Percentiles rank a stretch among this genome's conserved stretches.
Evolutionary conservation across 2,113 vertebrate genomes (phyloP).

Genomic region (Zeus faber): DNA sequence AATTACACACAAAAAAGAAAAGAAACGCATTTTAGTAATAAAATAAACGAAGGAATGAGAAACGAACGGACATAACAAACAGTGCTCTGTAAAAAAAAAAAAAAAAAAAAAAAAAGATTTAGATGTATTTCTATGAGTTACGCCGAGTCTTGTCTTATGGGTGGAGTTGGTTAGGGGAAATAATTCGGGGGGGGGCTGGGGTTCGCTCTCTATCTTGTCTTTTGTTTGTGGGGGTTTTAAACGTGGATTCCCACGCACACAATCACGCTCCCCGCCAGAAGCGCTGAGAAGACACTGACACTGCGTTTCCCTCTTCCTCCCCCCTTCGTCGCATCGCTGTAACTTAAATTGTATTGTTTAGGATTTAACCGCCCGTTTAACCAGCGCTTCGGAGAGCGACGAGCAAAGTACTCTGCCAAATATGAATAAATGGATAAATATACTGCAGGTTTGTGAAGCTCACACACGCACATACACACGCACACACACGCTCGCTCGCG

Average conservation of each 20-base stretch:
- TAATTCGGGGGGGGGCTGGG: conserved; percentile 18
- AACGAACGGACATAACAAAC: conserved; percentile 59
- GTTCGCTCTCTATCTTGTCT: conserved; percentile 39
- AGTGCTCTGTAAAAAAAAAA: conserved; percentile 60
- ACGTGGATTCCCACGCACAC: not conserved
- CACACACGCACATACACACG: conserved; percentile 32
- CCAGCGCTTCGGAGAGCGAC: conserved; percentile 51
- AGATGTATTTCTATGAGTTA: too few relatives aligned
- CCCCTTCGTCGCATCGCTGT: conserved; percentile 37
- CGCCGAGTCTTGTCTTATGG: conserved; percentile 42
- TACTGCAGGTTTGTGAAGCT: conserved; percentile 45
- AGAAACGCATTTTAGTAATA: conserved; percentile 42
- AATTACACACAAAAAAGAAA: conserved; percentile 38
- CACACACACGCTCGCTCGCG: not conserved
- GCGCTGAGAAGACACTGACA: too few relatives aligned
- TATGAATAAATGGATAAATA: conserved; percentile 36
- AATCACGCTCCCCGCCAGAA: not conserved
- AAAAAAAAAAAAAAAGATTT: too few relatives aligned
- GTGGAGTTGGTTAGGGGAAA: conserved; percentile 19
- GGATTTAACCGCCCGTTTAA: conserved; percentile 62
- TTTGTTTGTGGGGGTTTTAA: not conserved
- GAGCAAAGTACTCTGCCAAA: conserved; percentile 58
- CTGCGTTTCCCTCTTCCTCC: conserved; percentile 20
- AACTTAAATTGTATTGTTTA: conserved; percentile 27
- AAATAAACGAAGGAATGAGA: conserved; percentile 27